Evolutionary conservation across 2,888 invertebrate species (phyloP).

Genomic region (Hymenopus coronatus): DNA sequence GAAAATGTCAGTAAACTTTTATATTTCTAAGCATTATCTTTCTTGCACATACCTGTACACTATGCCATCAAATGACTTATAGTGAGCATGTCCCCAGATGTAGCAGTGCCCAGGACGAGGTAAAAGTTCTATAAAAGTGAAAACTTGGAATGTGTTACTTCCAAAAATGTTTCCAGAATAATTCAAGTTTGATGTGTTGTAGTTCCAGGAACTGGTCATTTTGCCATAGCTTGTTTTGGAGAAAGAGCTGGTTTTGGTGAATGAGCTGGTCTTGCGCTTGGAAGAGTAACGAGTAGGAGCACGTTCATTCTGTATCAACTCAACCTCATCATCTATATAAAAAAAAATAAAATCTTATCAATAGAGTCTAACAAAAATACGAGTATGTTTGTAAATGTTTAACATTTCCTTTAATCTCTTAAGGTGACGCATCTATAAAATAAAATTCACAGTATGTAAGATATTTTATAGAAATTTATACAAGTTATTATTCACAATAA

Average conservation of each 20-base stretch:
- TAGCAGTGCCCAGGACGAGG: constrained; percentile 67
- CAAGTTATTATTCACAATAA: too few species aligned
- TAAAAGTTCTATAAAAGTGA: constrained; percentile 37
- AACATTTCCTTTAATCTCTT: too few species aligned
- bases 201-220: neutral
- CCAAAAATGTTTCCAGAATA: neutral
- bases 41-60: constrained; percentile 59
- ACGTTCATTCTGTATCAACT: neutral
- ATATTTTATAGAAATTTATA: too few species aligned
- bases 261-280: neutral
- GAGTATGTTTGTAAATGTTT: too few species aligned
- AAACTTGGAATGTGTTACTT: neutral
- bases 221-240: neutral
- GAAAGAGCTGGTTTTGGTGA: neutral
- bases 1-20: neutral
- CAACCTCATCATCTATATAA: neutral
- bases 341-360: too few species aligned
- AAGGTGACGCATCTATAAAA: too few species aligned
- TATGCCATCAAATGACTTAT: constrained; percentile 81
- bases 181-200: neutral
- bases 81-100: constrained; percentile 77
- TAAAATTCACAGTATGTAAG: too few species aligned
- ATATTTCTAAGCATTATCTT: constrained; percentile 47
- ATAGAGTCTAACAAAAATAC: too few species aligned
- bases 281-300: neutral